Evolutionary conservation across 1,140 invertebrate species (phyloP).

Genomic region (Delia radicum): DNA sequence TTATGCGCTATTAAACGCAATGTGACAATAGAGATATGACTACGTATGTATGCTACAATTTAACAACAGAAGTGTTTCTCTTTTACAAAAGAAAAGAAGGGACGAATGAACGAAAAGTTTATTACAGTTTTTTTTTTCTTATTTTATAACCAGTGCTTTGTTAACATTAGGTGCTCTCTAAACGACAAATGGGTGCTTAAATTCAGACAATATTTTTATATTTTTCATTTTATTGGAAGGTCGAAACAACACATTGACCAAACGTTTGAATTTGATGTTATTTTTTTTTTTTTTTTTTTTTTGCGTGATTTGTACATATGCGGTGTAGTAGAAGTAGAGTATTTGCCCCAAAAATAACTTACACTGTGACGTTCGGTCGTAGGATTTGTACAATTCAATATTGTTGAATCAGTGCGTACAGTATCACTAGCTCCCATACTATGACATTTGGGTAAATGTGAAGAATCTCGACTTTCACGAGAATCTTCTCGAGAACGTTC

Average conservation of each 20-base stretch:
- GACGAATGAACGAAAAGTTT: too few species aligned
- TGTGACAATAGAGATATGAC: background rate
- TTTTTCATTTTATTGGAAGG: background rate
- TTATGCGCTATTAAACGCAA: background rate
- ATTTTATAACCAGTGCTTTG: background rate
- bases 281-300: too few species aligned
- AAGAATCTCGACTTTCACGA: constrained; percentile 29
- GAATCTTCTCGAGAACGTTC: constrained; percentile 52
- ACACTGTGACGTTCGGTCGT: constrained; percentile 50
- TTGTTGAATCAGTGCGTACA: constrained; percentile 47
- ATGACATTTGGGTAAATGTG: constrained; percentile 40
- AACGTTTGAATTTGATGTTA: background rate
- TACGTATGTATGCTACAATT: too few species aligned
- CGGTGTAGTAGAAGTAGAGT: background rate
- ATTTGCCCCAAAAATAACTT: constrained; percentile 33
- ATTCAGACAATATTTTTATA: background rate
- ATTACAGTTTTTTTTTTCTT: background rate
- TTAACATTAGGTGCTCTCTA: background rate
- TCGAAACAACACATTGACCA: background rate
- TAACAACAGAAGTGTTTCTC: too few species aligned
- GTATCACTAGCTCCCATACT: constrained; percentile 50
- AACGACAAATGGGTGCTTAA: background rate
- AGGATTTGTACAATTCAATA: constrained; percentile 44
- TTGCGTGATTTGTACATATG: background rate
- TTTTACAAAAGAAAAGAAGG: too few species aligned